Base-by-base conservation (phyloP, 2,888 invertebrate genomes). In the Strigamia maritima region DNA sequence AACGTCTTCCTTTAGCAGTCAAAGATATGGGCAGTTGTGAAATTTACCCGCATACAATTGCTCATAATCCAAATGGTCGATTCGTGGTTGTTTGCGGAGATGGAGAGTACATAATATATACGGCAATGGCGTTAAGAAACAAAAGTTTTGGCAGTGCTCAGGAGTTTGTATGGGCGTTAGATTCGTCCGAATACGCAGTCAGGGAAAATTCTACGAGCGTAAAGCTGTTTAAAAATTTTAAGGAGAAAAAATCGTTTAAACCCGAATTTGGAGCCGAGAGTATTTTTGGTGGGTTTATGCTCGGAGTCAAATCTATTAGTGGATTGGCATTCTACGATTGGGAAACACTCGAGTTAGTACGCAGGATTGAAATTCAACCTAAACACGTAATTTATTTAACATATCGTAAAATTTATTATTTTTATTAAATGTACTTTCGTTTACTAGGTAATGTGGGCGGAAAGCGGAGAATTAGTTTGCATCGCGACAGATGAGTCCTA, bases 11-110 rank as follows among this genome's bases (percentile, higher is more conserved):
- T 0, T 91, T 99, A 0, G 93, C 94, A 2, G 94, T 98, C 0
- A 99, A 99, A 86, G 99, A 99, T 85, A 97, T 99, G 95, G 99
- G 99, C 1, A 95, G 97, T 7, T 99, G 98, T 86, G 99, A 99
- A 87, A 97, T 99, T 81, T 99, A 98, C 86, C 99, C 99, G 0
- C 99, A 99, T 86, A 97, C 95, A 0, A 95, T 99, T 81, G 94
- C 94, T 35, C 99, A 99, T 86, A 99, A 98, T 87, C 97, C 98
- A 0, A 99, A 99, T 86, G 99, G 99, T 19, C 91, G 95, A 83
- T 92, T 92, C 87, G 92, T 94, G 4, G 98, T 98, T 0, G 98
- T 98, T 1, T 99, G 99, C 85, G 99, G 99, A 1, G 99, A 99
- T 86, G 99, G 99, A 16, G 99, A 99, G 86, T 99, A 98, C 86